These are phyloP conservation scores for Agonum fuliginosum DNA, from an alignment of 2,888 invertebrate species.

Conservation along the genomic window DNA sequence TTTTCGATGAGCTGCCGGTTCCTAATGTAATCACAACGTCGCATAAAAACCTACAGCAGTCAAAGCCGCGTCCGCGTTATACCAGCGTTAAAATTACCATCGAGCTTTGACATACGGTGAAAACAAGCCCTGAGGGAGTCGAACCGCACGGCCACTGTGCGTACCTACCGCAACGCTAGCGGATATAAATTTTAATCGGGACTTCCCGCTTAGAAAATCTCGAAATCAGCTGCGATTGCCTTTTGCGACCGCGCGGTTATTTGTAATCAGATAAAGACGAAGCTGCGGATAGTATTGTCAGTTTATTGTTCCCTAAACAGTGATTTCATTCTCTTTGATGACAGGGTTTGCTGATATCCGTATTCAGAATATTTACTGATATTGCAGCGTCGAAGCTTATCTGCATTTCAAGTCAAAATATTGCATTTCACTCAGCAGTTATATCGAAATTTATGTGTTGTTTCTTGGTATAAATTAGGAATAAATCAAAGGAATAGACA, in stretches of 20 bases:
- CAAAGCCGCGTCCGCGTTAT: neutral
- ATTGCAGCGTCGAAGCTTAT: no score
- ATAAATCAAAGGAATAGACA: no score
- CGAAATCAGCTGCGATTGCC: slow-evolving; percentile 3
- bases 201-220: slow-evolving; percentile 22
- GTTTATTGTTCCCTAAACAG: slow-evolving; percentile 19
- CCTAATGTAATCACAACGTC: slow-evolving; percentile 9
- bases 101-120: slow-evolving; percentile 22
- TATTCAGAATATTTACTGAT: slow-evolving; percentile 21
- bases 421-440: no score
- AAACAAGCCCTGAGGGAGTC: slow-evolving; percentile 1
- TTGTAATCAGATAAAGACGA: slow-evolving; percentile 20
- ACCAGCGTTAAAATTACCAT: slow-evolving; percentile 28
- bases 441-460: no score
- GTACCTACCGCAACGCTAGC: slow-evolving; percentile 6
- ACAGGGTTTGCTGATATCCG: neutral
- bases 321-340: slow-evolving; percentile 1
- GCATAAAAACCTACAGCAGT: neutral
- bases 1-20: neutral
- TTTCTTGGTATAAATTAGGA: no score
- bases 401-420: no score
- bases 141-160: no score
- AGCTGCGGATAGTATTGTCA: neutral
- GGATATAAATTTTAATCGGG: slow-evolving; percentile 17
- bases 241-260: slow-evolving; percentile 11